Evolutionary conservation across 2,888 invertebrate genomes (phyloP), one percentile per base, ranked within the genome.

Genomic region (Himalopsyche tibetana): DNA sequence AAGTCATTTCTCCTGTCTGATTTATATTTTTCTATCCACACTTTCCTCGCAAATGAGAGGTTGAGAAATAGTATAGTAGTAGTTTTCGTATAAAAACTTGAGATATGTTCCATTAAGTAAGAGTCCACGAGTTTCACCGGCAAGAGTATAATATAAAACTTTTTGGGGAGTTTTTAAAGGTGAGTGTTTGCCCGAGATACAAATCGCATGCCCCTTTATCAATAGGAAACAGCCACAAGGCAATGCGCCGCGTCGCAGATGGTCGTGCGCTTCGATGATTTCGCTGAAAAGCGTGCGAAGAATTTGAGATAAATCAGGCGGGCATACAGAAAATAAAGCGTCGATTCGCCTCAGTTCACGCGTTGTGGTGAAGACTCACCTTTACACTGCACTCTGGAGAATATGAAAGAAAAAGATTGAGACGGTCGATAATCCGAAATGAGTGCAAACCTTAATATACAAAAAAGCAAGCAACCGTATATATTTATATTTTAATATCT

Each of bases 221-320:
- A 74, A 74, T 12, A 38, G 74, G 74, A 74, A 74, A 74, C 74
- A 74, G 74, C 74, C 74, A 74, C 74, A 74, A 74, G 74, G 74
- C 74, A 85, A 82, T 83, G 83, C 55, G 83, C 85, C 83, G 80
- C 55, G 83, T 83, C 85, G 85, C 85, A 85, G 85, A 81, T 85
- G 85, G 82, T 85, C 82, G 82, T 63, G 79, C 85, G 80, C 85
- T 19, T 38, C 83, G 79, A 79, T 80, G 79, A 55, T 36, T 83
- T 83, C 56, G 83, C 74, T 69, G 63, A 40, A 74, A 85, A 79
- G 82, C 51, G 83, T 83, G 74, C 55, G 45, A 56, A 45, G 55
- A 80, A 79, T 85, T 85, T 80, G 51, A 83, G 80, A 83, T 83
- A 85, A 85, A 85, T 83, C 85, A 85, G 83, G 83, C 83, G 85